phyloP scores from a whole-genome alignment of 2,888 invertebrate species.

The Scaptomyza tumidula region DNA sequence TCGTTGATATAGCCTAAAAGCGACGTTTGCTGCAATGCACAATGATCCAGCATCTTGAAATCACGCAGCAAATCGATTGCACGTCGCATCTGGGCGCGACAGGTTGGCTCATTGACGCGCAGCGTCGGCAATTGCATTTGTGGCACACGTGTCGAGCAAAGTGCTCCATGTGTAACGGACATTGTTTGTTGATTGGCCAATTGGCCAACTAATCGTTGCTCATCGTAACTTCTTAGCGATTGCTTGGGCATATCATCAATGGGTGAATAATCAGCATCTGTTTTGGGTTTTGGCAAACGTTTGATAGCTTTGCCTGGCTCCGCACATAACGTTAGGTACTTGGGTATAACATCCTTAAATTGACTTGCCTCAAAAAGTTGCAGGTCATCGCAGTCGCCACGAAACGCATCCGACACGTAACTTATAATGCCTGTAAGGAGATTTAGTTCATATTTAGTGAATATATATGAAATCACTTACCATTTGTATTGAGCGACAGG shows the following conservation, averaged over 20 bases:
- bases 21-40: slow-evolving; percentile 78
- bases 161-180: slow-evolving; percentile 76
- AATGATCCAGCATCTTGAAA: slow-evolving; percentile 81
- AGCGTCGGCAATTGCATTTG: slow-evolving; percentile 79
- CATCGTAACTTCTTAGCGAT: slow-evolving; percentile 68
- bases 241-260: slow-evolving; percentile 28
- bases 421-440: slow-evolving; percentile 76
- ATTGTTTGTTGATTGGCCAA: slow-evolving; percentile 80
- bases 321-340: slow-evolving; percentile 82
- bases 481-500: slow-evolving; percentile 82
- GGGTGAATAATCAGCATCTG: slow-evolving; percentile 53
- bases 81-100: slow-evolving; percentile 81
- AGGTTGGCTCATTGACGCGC: slow-evolving; percentile 78
- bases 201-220: slow-evolving; percentile 71
- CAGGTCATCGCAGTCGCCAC: slow-evolving; percentile 83
- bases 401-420: slow-evolving; percentile 82
- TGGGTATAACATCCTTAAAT: slow-evolving; percentile 82
- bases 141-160: slow-evolving; percentile 77
- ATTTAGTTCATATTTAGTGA: too few species aligned
- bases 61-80: slow-evolving; percentile 79
- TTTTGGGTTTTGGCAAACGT: slow-evolving; percentile 48
- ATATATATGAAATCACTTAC: slow-evolving; percentile 53
- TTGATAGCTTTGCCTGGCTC: slow-evolving; percentile 83
- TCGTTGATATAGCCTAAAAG: slow-evolving; percentile 83
- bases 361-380: slow-evolving; percentile 82